Evolutionary conservation across 92 coral and sea anemone genomes (phyloP), one percentile per base, ranked within the genome.

Genomic region (Epizoanthus illoricatus): DNA sequence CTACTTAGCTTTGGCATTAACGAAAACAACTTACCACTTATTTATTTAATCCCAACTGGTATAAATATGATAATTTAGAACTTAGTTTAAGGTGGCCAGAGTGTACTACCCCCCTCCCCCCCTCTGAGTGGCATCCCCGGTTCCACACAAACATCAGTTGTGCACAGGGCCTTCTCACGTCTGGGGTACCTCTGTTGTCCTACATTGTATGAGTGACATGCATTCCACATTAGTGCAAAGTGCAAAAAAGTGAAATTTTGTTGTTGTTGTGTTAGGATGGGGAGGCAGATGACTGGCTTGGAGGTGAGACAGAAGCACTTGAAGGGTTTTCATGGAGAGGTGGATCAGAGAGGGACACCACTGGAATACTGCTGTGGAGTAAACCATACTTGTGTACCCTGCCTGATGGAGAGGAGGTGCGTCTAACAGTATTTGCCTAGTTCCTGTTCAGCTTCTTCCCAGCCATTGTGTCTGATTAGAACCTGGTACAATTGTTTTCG

Each of bases 251-350:
- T 18, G 56, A 8, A 43, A 45, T 62, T n/a, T n/a, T 9, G 6
- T 20, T 43, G 54, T 41, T 49, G 19, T 45, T 40, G 19, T 20
- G 7, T 41, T 55, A 52, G 41, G 81, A 94, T 95, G 97, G 86
- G 19, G 70, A 66, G 2, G 74, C 80, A 65, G 76, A 83, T 20
- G 86, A 89, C 81, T 96, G 99, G 99, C 89, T 96, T 19, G 99
- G 99, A 33, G 88, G 87, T 4, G 97, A 94, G 61, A 92, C 68
- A 65, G 99, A 96, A 80, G 99, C 94, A 0, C 82, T 97, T 84
- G 94, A 92, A 59, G 99, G 99, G 4, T 97, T 97, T 70, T 92
- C 98, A 28, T 97, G 99, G 99, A 86, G 98, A 91, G 99, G 99
- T 75, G 99, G 99, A 36, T 97, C 99, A 43, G 99, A 97, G 76